These are phyloP conservation scores for Oryzias woworae DNA, from an alignment of 2,113 vertebrate species.

Conservation along the genomic window DNA sequence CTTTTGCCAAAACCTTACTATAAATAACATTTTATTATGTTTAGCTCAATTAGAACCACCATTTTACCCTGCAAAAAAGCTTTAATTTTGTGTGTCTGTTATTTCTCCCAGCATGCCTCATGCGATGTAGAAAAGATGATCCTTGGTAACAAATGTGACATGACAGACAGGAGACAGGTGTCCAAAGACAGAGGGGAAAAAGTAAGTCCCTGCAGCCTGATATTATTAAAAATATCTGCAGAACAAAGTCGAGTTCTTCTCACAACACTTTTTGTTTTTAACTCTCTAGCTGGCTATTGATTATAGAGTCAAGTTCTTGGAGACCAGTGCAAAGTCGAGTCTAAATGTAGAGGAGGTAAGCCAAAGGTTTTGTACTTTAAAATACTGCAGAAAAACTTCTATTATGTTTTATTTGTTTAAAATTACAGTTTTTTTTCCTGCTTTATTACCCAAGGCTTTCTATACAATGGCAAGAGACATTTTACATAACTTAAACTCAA, in stretches of 20 bases:
- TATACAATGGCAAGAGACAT: slow-evolving; percentile 96
- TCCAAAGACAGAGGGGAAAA: slow-evolving; percentile 97
- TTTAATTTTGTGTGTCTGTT: slow-evolving; percentile 8
- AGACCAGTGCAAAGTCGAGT: slow-evolving; percentile 97
- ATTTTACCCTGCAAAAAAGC: not conserved
- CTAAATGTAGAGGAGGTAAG: slow-evolving; percentile 97
- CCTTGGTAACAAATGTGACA: slow-evolving; percentile 97
- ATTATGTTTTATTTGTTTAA: not conserved
- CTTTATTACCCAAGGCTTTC: slow-evolving; percentile 83
- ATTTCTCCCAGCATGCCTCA: slow-evolving; percentile 86
- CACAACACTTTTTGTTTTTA: slow-evolving; percentile 10
- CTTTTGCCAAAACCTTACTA: not conserved
- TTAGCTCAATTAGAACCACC: too few species aligned
- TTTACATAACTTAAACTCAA: slow-evolving; percentile 95
- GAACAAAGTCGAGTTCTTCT: not conserved
- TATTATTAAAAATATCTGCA: not conserved
- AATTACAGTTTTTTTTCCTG: not conserved
- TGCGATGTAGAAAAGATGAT: slow-evolving; percentile 98
- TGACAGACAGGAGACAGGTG: slow-evolving; percentile 97
- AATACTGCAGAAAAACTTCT: not conserved
- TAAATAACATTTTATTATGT: too few species aligned
- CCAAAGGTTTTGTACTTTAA: not conserved
- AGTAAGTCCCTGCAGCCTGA: slow-evolving; percentile 69
- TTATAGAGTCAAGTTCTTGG: slow-evolving; percentile 97
- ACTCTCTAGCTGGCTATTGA: slow-evolving; percentile 92